Evolutionary conservation across 2,888 invertebrate species (phyloP), one percentile per base, ranked within the genome.

Genomic region (Agrypnus murinus): DNA sequence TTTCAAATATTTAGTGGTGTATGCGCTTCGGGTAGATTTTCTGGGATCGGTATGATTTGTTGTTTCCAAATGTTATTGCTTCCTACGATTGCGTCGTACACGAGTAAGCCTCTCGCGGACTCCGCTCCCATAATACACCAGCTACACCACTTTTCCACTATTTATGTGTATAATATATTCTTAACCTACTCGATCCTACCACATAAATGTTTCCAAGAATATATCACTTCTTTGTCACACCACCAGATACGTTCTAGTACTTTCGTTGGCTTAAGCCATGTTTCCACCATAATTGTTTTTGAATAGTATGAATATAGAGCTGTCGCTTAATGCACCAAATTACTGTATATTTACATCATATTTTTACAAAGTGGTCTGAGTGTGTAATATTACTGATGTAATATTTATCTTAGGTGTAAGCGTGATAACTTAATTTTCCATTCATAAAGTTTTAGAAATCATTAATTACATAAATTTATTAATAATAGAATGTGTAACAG

Each of bases 41-140:
- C 79, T 83, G 75, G 84, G 84, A 84, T 84, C 79, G 82, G 78
- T 78, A 82, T 85, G 85, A 85, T 85, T 85, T 85, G 85, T 84
- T 82, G 83, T 83, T 83, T 81, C 80, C 81, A 81, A 84, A 83
- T 83, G 80, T 81, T 84, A 83, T 82, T 83, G 82, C 81, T 70
- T 70, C 65, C 65, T 70, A 65, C 59, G 65, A 70, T 62, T 70
- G 70, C 65, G 53, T 60, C 70, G 65, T 70, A 65, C 62, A 65
- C 65, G 43, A 65, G 70, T 70, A 70, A 70, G 65, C 65, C 65
- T 65, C 53, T 70, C 48, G 62, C 55, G 59, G 65, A 65, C 65
- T 65, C 48, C 65, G 59, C 50, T 70, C 40, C 59, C 53, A 55
- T 70, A 70, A 70, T 65, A 70, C 70, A 69, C 48, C 50, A 60